Evolutionary conservation across 1,140 invertebrate species (phyloP).

Genomic region (Macrotrachela quadricornifera): DNA sequence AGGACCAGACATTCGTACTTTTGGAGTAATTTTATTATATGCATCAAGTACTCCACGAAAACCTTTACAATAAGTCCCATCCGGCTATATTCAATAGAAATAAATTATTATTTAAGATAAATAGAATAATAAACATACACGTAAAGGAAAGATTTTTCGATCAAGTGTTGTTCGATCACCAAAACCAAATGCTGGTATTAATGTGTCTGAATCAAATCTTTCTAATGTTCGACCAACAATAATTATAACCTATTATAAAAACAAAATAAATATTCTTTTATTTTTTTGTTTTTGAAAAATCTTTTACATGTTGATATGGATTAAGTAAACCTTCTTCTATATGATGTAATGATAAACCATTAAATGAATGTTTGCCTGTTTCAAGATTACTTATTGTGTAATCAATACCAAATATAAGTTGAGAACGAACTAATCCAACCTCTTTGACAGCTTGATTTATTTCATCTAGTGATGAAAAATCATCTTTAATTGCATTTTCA

Average conservation of each 20-base stretch:
- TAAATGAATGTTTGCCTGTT: conserved; percentile 7
- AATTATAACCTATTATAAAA: conserved; percentile 22
- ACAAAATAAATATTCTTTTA: too few relatives aligned
- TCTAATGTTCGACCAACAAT: conserved; percentile 33
- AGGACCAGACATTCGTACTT: conserved; percentile 22
- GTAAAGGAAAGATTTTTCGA: conserved; percentile 29
- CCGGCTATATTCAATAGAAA: neutral
- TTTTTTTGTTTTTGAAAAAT: too few relatives aligned
- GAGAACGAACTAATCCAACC: neutral
- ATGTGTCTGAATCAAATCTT: conserved; percentile 27
- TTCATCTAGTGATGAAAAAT: conserved; percentile 3
- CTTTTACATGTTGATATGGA: conserved; percentile 6
- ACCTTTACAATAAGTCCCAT: conserved; percentile 20
- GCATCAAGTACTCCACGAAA: conserved; percentile 29
- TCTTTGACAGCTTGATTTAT: conserved; percentile 3
- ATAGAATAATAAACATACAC: conserved; percentile 2
- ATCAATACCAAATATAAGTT: neutral
- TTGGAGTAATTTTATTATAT: conserved; percentile 17
- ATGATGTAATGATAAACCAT: conserved; percentile 5
- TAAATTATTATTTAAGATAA: neutral
- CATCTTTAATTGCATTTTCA: conserved; percentile 3
- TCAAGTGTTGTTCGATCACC: conserved; percentile 30
- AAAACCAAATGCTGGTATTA: conserved; percentile 34
- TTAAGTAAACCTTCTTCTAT: conserved; percentile 3
- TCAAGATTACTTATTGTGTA: conserved; percentile 9